phyloP scores from a whole-genome alignment of 2,888 invertebrate species.

The Allacma fusca region DNA sequence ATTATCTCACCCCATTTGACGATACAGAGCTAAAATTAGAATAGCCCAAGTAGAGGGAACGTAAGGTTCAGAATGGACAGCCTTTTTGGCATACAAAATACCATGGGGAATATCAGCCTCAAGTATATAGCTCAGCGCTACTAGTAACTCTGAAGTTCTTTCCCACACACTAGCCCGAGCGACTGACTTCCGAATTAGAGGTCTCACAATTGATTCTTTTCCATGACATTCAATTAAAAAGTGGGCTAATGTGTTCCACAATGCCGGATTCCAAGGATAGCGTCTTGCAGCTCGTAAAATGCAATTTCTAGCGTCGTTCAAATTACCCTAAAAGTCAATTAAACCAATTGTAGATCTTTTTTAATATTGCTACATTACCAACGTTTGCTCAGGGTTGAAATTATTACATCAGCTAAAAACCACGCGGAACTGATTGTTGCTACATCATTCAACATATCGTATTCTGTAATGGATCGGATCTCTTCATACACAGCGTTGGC shows the following conservation, averaged over 20 bases:
- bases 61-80: constrained; percentile 45
- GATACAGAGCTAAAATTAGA: constrained; percentile 35
- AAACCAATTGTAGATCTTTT: too few relatives aligned
- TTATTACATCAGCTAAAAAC: constrained; percentile 25
- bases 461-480: constrained; percentile 16
- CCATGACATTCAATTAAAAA: constrained; percentile 27
- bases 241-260: constrained; percentile 48
- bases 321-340: neutral
- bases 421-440: constrained; percentile 35
- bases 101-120: constrained; percentile 50
- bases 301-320: constrained; percentile 25
- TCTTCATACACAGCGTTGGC: constrained; percentile 34
- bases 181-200: constrained; percentile 20
- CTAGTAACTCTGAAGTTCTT: constrained; percentile 33
- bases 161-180: constrained; percentile 30
- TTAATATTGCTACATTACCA: too few relatives aligned
- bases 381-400: too few relatives aligned
- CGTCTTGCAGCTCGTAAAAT: constrained; percentile 42
- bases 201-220: constrained; percentile 11
- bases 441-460: constrained; percentile 37
- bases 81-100: constrained; percentile 51
- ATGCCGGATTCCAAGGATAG: constrained; percentile 51
- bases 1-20: neutral
- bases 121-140: constrained; percentile 53
- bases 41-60: constrained; percentile 33